These are phyloP conservation scores for Spondyliosoma cantharus DNA, from an alignment of 2,797 vertebrate genomes.

Conservation along the genomic window DNA sequence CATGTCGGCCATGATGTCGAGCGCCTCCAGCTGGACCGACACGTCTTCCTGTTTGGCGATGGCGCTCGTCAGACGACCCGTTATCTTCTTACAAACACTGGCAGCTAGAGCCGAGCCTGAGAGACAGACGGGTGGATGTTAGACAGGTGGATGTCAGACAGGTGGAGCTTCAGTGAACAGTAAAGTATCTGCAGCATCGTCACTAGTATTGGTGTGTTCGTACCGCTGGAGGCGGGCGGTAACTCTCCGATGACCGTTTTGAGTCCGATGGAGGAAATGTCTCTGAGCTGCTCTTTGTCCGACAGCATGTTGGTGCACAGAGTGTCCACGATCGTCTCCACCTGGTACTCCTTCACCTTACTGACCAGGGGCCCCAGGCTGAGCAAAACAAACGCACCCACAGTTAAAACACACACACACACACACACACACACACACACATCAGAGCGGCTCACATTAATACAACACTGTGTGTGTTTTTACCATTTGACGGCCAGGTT, in stretches of 20 bases:
- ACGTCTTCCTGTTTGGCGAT: conserved; percentile 99
- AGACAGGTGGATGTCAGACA: not conserved
- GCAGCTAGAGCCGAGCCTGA: conserved; percentile 96
- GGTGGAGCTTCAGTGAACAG: not conserved
- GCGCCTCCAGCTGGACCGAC: conserved; percentile 96
- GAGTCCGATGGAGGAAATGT: conserved; percentile 99
- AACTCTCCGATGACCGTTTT: conserved; percentile 99
- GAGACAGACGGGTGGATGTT: not conserved
- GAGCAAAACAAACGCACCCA: conserved; percentile 60
- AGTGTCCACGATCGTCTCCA: conserved; percentile 99
- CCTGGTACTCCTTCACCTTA: conserved; percentile 99
- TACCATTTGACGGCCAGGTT: conserved; percentile 99
- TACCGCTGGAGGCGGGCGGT: conserved; percentile 97
- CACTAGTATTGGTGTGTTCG: conserved; percentile 28
- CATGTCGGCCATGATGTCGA: conserved; percentile 99
- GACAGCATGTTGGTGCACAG: conserved; percentile 99
- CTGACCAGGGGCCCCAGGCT: conserved; percentile 98
- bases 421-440: not conserved
- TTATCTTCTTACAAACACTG: conserved; percentile 99
- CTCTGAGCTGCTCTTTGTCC: conserved; percentile 97
- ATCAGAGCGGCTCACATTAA: no score
- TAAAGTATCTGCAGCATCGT: not conserved
- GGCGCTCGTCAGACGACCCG: conserved; percentile 98
- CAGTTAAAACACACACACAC: not conserved
- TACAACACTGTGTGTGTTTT: conserved; percentile 21